Base-by-base conservation (phyloP, 1,140 invertebrate genomes). In the Drosophila subpulchrella region DNA sequence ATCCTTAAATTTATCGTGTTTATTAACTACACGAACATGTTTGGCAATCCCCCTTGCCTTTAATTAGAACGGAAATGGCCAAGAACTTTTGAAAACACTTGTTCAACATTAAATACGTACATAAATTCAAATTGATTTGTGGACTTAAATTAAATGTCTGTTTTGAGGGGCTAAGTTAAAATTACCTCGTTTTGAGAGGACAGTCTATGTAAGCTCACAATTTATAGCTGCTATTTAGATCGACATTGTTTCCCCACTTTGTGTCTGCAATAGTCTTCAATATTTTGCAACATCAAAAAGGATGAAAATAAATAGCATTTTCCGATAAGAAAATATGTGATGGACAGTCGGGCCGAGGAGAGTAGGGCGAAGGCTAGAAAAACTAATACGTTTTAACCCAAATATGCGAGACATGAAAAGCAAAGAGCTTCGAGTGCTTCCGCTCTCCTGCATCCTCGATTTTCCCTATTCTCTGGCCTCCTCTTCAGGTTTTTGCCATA, bases 261-360 rank as follows among this genome's bases (percentile, higher is more conserved):
- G 57, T 32, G 24, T 61, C 4, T 8, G 58, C 58, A 51, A 27
- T 63, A 50, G 65, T 65, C 60, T 65, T 66, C 65, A 66, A 68
- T 66, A 66, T 68, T 68, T 66, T 66, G 61, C 58, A 78, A 82
- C 79, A 82, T 81, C 74, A 81, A 81, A 81, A 81, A 54, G 79
- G 76, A 74, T 81, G 76, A 54, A 63, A 81, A 82, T 81, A 81
- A 81, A 81, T 81, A 82, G 79, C 58, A 81, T 81, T 81, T 81
- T 82, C 63, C 48, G 78, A 81, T 81, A 76, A 63, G 66, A 81
- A 77, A 81, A 68, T 82, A 78, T 81, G 78, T 82, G 65, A 46
- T 61, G 50, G 56, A 47, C 47, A 56, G 10, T 13, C 27, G 42
- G 34, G 24, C 12, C 10, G 12, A 10, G 59, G 8, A 6, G 51